Evolutionary conservation across 2,113 vertebrate species (phyloP), one percentile per base, ranked within the genome.

Genomic region (Ornithorhynchus anatinus): DNA sequence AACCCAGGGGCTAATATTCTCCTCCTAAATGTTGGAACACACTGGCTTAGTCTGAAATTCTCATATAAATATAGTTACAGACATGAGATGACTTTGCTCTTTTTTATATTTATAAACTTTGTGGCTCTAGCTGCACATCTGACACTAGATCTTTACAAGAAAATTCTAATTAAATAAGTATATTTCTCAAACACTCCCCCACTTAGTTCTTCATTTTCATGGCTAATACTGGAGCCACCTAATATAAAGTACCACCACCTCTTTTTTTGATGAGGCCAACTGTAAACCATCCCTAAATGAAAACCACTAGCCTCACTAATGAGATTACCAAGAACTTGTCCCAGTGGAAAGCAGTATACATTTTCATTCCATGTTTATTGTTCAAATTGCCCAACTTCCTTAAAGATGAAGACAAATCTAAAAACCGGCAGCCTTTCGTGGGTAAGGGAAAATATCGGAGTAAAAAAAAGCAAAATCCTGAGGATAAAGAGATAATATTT

Each of bases 211-310:
- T 66, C 54, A 17, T 23, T 38, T 60, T 48, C 10, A 50, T 64
- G 52, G 31, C 51, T 75, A 66, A 56, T 53, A 42, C 16, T 68
- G n/a, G 39, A 84, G 40, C 38, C 70, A 72, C 53, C 48, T 61
- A 27, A 70, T 75, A 45, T 38, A 68, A 69, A 77, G n/a, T 52
- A 77, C 77, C 67, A 17, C 57, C 79, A 57, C 54, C 45, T 60
- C 84, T 80, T 25, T 52, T 67, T 84, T 77, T 63, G 31, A 32
- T 65, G 48, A 79, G 80, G 83, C 77, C 77, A 81, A 19, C 50
- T 73, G 35, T 58, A 81, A 85, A 53, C 60, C 48, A 73, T 33
- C 60, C 59, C 48, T 69, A 82, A 76, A 69, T 82, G 65, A 77
- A 77, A 82, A 77, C 23, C 0, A 0, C 43, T 72, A 72, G 23